phyloP scores from a whole-genome alignment of 2,888 invertebrate species.

The Nymphalis polychloros region DNA sequence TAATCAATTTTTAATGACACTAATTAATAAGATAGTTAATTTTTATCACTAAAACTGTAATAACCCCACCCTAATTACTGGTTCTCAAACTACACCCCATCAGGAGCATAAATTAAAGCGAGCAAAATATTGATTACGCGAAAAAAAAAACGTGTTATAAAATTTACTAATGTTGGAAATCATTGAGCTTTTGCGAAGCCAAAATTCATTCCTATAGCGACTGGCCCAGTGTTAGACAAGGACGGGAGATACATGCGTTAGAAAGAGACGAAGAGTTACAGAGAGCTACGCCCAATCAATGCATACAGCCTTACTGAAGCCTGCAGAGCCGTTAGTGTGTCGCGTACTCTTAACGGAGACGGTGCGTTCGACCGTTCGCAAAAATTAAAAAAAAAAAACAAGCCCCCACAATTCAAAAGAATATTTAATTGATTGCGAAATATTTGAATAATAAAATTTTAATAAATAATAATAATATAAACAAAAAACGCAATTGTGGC shows the following conservation, averaged over 20 bases:
- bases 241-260: conserved; percentile 45
- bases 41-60: not conserved
- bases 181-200: conserved; percentile 64
- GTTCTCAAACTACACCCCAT: not conserved
- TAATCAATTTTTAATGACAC: too few relatives aligned
- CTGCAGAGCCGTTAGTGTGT: conserved; percentile 72
- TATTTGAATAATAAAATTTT: conserved; percentile 6
- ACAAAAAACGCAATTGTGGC: conserved; percentile 8
- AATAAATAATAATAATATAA: not conserved
- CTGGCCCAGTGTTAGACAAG: conserved; percentile 54
- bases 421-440: conserved; percentile 38
- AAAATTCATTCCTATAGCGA: conserved; percentile 70
- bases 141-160: conserved; percentile 47
- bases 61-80: not conserved
- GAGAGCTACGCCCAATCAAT: conserved; percentile 78
- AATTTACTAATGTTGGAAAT: conserved; percentile 59
- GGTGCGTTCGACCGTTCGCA: conserved; percentile 49
- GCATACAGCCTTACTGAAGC: conserved; percentile 65
- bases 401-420: conserved; percentile 44
- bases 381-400: conserved; percentile 44
- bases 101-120: not conserved
- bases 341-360: conserved; percentile 53
- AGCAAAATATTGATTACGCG: conserved; percentile 39
- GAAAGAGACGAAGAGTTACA: conserved; percentile 55
- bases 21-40: not conserved